Evolutionary conservation across 30 jellyfish, hydroid and myxozoan genomes (phyloP), one percentile per base, ranked within the genome.

Genomic region (Nemopilema nomurai): DNA sequence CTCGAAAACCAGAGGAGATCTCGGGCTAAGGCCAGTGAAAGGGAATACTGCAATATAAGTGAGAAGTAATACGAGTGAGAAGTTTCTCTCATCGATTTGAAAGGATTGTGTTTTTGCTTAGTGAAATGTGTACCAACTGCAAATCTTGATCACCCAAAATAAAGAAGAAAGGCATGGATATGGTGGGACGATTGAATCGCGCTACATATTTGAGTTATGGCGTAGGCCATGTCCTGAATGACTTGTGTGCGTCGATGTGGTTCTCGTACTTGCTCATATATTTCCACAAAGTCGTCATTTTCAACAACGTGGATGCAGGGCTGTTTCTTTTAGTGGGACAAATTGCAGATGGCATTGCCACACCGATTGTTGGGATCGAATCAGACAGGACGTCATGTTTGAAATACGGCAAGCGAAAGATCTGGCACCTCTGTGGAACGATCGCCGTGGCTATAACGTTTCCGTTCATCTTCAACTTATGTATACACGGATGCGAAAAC

Each of bases 161-260:
- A 41, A 13, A 41, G 13, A 41, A 41, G 13, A 13, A 41, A 41
- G 13, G 9, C 9, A 41, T 41, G 57, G 57, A 41, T 41, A 22
- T 25, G 28, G 23, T 77, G 51, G 51, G 84, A 49, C 83, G 67
- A 18, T 30, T 86, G 53, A 76, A 81, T 0, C 51, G 65, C 0
- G 53, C 33, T 16, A 70, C 91, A 62, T 85, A 78, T 63, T 80
- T 74, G 81, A 49, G 90, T n/a, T 92, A 74, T 77, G 96, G 98
- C 22, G 97, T 92, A 51, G 98, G 98, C n/a, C 98, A 92, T 74
- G 93, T 92, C 23, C 74, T 92, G 29, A 92, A 92, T 81, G 98
- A 92, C 57, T 73, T 92, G 33, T 87, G 97, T 76, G 98, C 98
- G 49, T 83, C 98, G 1, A 92, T 92, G 98, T 92, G 98, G 98